Evolutionary conservation across 2,888 invertebrate genomes (phyloP), one percentile per base, ranked within the genome.

Genomic region (Rosalia funebris): DNA sequence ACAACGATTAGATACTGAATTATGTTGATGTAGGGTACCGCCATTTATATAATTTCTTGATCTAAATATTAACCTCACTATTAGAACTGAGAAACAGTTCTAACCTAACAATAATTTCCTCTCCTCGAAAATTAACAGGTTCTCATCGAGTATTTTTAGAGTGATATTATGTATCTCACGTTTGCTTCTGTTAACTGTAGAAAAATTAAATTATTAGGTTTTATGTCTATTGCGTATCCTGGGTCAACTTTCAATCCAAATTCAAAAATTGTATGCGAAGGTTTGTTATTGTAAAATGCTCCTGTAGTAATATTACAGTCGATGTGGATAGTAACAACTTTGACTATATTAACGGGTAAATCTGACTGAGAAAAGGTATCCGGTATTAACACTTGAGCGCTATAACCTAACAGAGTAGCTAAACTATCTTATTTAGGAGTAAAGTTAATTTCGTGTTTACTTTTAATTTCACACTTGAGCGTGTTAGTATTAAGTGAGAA

Each of bases 161-260:
- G 69, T 70, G 20, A 78, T 60, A 45, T 71, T 66, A 50, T 62
- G 56, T 68, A 78, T 74, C 15, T 50, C 41, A 37, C 11, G 54
- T 34, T 10, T 47, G 12, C 7, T 25, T 25, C 34, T 34, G 34
- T 66, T 72, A n/a, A 78, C 67, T 10, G 75, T 57, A 77, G 25
- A 70, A 77, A 78, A 45, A 77, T 73, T 11, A 76, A 65, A 65
- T 75, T 73, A 64, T 52, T 62, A 12, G 77, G 76, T 25, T 72
- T 69, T 62, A 76, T 75, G 47, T 74, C 68, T 47, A 78, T 74
- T 63, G 76, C 76, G 73, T 75, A 79, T 10, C 78, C 79, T 31
- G 77, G 74, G 32, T 72, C 68, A 9, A 73, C 73, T 36, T 58
- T 63, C 66, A 67, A 25, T 58, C 65, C 16, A 63, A 58, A 14